Conservation (phyloP, 2,113 vertebrate genomes). For the Equus quagga region DNA sequence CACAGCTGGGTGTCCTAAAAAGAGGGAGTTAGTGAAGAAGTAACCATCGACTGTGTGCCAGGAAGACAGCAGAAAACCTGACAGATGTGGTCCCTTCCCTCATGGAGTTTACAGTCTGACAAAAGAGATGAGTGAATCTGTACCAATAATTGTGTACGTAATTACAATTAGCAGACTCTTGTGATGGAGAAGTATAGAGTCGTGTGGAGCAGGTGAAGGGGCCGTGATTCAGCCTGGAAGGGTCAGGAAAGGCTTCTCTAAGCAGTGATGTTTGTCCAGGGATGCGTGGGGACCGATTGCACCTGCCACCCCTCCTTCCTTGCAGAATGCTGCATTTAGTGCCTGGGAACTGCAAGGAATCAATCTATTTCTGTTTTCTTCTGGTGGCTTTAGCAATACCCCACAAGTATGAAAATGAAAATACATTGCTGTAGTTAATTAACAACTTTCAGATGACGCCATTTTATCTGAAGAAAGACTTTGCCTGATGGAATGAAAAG, state of each 20-base stretch:
- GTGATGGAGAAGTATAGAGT: neutral
- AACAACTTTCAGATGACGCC: neutral
- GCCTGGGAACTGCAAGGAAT: neutral
- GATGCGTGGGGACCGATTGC: neutral
- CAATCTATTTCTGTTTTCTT: neutral
- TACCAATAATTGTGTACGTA: neutral
- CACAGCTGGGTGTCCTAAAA: neutral
- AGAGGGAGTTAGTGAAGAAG: neutral
- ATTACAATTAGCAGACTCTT: neutral
- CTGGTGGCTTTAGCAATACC: neutral
- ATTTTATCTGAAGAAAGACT: neutral
- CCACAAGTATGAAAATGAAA: neutral
- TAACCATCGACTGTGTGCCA: neutral
- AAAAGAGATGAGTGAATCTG: neutral
- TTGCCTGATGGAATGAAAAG: neutral
- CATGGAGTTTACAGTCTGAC: neutral
- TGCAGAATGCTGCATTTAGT: fast-evolving
- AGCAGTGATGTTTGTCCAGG: neutral
- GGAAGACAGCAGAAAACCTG: neutral
- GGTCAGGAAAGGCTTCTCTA: neutral
- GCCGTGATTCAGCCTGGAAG: too few relatives aligned
- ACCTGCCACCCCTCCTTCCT: neutral
- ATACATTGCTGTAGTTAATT: neutral
- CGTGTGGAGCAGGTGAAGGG: too few relatives aligned
- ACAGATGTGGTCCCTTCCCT: neutral